Percentiles rank a stretch among this genome's conserved stretches.
Evolutionary conservation across 2,113 vertebrate genomes (phyloP).

Genomic region (Sceloporus undulatus): DNA sequence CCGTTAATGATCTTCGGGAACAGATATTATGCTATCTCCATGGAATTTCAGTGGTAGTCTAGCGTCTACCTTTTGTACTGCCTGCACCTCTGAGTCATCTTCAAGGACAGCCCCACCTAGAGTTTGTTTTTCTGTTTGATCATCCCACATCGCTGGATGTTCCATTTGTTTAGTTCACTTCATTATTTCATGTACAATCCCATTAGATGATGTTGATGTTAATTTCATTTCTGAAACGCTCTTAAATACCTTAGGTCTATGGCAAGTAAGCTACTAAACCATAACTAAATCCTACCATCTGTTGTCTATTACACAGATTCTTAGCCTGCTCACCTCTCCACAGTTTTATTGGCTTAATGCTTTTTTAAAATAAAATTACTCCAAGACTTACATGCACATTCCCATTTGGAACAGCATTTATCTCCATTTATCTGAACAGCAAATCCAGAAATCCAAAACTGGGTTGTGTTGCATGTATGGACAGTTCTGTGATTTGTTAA

Average conservation of each 20-base stretch:
- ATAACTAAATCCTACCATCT: neutral
- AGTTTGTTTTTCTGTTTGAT: neutral
- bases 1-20: too few species aligned
- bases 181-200: neutral
- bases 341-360: neutral
- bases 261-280: neutral
- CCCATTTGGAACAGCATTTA: slow-evolving; percentile 95
- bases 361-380: slow-evolving; percentile 35
- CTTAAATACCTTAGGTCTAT: neutral
- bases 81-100: too few species aligned
- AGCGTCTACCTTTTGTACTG: too few species aligned
- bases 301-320: rapidly evolving
- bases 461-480: slow-evolving; percentile 83
- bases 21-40: too few species aligned
- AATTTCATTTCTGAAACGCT: neutral
- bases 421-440: slow-evolving; percentile 89
- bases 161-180: neutral
- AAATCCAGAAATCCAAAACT: slow-evolving; percentile 93
- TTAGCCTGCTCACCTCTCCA: neutral
- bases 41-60: too few species aligned
- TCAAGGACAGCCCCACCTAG: too few species aligned
- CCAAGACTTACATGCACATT: slow-evolving; percentile 92
- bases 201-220: neutral
- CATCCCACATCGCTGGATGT: neutral
- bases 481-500: slow-evolving; percentile 93